phyloP scores from a whole-genome alignment of 2,797 vertebrate species.

The Girardinus metallicus region DNA sequence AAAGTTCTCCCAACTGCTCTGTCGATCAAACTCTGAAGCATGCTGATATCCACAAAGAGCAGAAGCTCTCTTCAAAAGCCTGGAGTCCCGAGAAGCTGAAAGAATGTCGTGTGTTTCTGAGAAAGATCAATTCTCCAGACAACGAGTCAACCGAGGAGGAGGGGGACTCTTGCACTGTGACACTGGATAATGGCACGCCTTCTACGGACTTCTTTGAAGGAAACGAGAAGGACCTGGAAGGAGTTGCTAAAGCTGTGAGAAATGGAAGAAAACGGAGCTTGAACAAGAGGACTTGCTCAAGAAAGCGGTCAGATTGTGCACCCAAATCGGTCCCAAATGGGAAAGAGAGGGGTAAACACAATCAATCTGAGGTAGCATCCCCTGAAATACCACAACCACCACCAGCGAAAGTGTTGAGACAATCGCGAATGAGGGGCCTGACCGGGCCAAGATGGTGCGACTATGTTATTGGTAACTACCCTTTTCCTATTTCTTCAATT shows the following conservation, averaged over 20 bases:
- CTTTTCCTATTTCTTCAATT: constrained; percentile 16
- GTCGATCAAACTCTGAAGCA: constrained; percentile 70
- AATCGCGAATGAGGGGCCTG: constrained; percentile 80
- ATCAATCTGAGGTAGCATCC: constrained; percentile 55
- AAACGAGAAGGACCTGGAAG: constrained; percentile 59
- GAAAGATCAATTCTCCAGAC: constrained; percentile 91
- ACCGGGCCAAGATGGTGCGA: constrained; percentile 84
- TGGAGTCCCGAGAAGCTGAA: constrained; percentile 91
- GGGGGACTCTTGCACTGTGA: constrained; percentile 81
- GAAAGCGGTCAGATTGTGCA: constrained; percentile 37
- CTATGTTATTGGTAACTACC: constrained; percentile 90
- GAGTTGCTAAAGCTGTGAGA: constrained; percentile 74
- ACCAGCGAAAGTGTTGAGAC: constrained; percentile 80
- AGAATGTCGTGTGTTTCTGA: constrained; percentile 95
- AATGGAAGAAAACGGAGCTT: constrained; percentile 53
- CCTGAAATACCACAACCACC: constrained; percentile 64
- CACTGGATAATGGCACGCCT: constrained; percentile 77
- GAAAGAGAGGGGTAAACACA: constrained; percentile 66
- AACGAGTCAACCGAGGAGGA: constrained; percentile 77
- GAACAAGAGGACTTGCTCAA: constrained; percentile 40
- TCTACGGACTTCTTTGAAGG: constrained; percentile 65
- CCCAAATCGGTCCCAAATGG: constrained; percentile 30
- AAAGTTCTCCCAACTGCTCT: constrained; percentile 33
- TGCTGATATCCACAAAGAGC: constrained; percentile 66
- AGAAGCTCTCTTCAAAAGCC: constrained; percentile 76